Conservation (phyloP, 2,113 vertebrate genomes). For the Tychaedon coryphoeus region DNA sequence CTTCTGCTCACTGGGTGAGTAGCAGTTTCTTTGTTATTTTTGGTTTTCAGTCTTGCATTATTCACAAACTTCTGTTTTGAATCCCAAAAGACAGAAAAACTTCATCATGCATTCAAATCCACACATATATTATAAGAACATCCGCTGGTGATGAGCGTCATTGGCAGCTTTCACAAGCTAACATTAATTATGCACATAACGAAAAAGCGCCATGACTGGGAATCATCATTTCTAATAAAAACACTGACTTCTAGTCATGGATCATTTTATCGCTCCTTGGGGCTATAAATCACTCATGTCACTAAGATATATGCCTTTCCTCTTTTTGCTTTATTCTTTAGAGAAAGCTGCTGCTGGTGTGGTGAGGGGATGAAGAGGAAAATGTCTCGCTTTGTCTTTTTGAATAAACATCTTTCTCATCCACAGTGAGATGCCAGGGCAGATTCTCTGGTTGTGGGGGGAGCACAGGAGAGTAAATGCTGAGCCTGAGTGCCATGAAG, state of each 20-base stretch:
- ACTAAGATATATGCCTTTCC: background rate
- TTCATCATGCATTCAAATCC: slow-evolving; percentile 58
- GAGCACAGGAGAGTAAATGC: background rate
- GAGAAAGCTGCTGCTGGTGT: background rate
- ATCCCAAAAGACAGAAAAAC: slow-evolving; percentile 10
- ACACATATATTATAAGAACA: background rate
- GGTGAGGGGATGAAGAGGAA: background rate
- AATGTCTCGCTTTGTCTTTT: background rate
- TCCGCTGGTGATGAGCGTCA: slow-evolving; percentile 17
- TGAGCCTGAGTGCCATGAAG: background rate
- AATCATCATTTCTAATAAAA: slow-evolving; percentile 58
- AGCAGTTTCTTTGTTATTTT: slow-evolving; percentile 18
- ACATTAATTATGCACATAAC: slow-evolving; percentile 54
- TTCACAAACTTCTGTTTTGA: slow-evolving; percentile 43
- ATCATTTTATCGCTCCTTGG: slow-evolving; percentile 34
- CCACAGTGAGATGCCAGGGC: background rate
- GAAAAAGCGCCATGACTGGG: slow-evolving; percentile 12
- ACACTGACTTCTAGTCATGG: slow-evolving; percentile 43
- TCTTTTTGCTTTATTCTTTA: background rate
- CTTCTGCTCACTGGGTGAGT: background rate
- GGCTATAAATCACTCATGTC: slow-evolving; percentile 43
- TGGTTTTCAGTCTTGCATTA: slow-evolving; percentile 35
- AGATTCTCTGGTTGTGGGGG: background rate
- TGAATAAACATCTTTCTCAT: background rate
- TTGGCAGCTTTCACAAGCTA: slow-evolving; percentile 36